Evolutionary conservation across 37 sponge, comb jelly and placozoan genomes (phyloP).

Genomic region (Ianthella basta): DNA sequence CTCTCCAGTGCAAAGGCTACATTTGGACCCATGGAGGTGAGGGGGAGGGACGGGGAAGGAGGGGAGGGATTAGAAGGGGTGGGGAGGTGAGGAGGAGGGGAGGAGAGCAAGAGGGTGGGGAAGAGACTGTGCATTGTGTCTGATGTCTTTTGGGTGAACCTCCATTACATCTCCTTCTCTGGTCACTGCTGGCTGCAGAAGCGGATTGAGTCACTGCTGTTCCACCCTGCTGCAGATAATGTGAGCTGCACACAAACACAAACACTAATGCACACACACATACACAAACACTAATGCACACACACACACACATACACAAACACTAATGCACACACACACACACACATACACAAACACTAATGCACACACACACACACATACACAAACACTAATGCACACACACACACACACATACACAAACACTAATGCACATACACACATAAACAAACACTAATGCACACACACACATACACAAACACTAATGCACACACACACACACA

Average conservation of each 20-base stretch:
- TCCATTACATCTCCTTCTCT: not conserved
- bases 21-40: slow-evolving; percentile 48
- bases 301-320: no score
- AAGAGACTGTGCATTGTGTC: not conserved
- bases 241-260: slow-evolving; percentile 32
- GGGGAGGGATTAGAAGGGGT: no score
- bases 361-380: no score
- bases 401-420: no score
- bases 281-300: not conserved
- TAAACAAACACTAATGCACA: no score
- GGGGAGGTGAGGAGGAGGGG: slow-evolving; percentile 26
- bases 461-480: no score
- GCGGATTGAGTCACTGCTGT: slow-evolving; percentile 61
- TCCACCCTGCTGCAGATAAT: slow-evolving; percentile 82
- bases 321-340: no score
- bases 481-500: no score
- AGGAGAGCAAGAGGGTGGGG: not conserved
- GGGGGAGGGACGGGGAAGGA: not conserved
- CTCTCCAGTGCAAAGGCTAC: slow-evolving; percentile 37
- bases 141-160: not conserved
- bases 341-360: no score
- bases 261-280: not conserved
- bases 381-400: no score
- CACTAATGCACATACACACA: no score
- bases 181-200: slow-evolving; percentile 36